Percentiles rank a stretch among this genome's conserved stretches.
These are phyloP conservation scores for Chanos chanos DNA, from an alignment of 2,797 vertebrate species.

Conservation along the genomic window DNA sequence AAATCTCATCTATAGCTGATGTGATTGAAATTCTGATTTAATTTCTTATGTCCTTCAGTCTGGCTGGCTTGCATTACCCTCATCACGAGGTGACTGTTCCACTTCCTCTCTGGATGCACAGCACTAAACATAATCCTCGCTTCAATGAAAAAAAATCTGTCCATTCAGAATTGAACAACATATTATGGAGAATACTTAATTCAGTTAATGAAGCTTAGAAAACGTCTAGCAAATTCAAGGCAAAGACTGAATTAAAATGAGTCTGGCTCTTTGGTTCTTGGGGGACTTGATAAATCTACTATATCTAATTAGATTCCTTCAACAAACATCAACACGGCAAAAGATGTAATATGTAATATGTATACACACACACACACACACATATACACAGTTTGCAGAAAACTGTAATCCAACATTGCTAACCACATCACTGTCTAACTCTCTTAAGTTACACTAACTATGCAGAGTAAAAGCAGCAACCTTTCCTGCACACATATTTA, in stretches of 20 bases:
- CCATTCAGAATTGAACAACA: conserved; percentile 16
- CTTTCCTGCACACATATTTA: conserved; percentile 57
- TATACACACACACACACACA: conserved; percentile 13
- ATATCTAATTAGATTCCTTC: too few species aligned
- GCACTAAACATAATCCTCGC: neutral
- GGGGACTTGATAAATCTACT: too few species aligned
- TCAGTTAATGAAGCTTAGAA: conserved; percentile 44
- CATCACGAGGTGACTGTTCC: conserved; percentile 12
- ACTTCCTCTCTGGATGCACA: conserved; percentile 1
- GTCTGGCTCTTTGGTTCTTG: conserved; percentile 29
- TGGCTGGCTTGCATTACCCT: neutral
- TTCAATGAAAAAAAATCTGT: conserved; percentile 8
- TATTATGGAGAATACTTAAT: conserved; percentile 36
- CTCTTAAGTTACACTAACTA: too few species aligned
- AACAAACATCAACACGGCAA: too few species aligned
- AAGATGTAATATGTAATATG: too few species aligned
- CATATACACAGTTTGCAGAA: conserved; percentile 31
- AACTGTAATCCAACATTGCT: too few species aligned
- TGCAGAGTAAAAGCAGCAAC: too few species aligned
- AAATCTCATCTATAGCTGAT: conserved; percentile 66
- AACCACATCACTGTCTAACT: too few species aligned
- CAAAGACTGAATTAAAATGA: conserved; percentile 33
- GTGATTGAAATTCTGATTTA: conserved; percentile 75
- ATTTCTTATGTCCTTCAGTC: conserved; percentile 70
- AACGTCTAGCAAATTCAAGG: conserved; percentile 25